These are phyloP conservation scores for Andrena bucephala DNA, from an alignment of 2,888 invertebrate genomes.

Conservation along the genomic window DNA sequence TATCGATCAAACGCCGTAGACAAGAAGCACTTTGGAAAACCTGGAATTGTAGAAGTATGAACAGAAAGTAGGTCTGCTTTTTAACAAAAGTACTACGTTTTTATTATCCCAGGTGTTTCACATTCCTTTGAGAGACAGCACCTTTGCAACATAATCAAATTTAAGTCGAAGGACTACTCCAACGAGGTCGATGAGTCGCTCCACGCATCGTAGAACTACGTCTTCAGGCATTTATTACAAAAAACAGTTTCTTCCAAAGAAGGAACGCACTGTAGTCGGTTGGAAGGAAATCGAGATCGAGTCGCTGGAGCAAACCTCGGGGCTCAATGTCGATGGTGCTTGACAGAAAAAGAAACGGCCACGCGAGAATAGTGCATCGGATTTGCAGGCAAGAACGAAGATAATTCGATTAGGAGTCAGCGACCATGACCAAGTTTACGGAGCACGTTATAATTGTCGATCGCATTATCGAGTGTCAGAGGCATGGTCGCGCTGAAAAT, in stretches of 20 bases:
- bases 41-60: too few species aligned
- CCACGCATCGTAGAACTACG: background rate
- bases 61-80: too few species aligned
- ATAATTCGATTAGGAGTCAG: conserved; percentile 58
- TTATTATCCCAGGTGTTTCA: too few species aligned
- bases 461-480: conserved; percentile 54
- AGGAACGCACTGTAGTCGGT: background rate
- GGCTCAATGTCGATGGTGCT: conserved; percentile 9
- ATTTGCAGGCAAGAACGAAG: conserved; percentile 40
- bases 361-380: conserved; percentile 31
- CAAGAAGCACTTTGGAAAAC: too few species aligned
- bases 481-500: conserved; percentile 30
- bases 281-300: conserved; percentile 19
- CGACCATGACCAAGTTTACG: conserved; percentile 57
- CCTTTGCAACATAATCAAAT: background rate
- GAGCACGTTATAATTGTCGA: conserved; percentile 48
- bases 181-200: background rate
- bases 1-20: too few species aligned
- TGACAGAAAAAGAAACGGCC: conserved; percentile 20
- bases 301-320: background rate
- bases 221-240: background rate
- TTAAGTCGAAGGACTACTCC: background rate
- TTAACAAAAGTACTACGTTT: too few species aligned
- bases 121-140: too few species aligned
- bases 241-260: conserved; percentile 1